Evolutionary conservation across 2,888 invertebrate genomes (phyloP), one percentile per base, ranked within the genome.

Genomic region (Carcina quercana): DNA sequence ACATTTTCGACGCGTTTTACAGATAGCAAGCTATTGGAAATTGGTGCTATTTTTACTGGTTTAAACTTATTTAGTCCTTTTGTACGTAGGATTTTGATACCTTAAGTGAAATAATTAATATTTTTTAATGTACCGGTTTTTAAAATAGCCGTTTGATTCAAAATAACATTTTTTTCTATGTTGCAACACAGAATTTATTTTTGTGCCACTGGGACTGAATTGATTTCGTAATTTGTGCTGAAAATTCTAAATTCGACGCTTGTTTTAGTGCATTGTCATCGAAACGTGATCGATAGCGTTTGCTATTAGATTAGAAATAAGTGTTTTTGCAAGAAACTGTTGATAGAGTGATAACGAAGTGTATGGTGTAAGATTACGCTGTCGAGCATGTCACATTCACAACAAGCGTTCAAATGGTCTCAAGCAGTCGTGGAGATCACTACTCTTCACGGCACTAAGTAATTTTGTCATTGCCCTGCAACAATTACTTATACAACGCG

Each of bases 381-480:
- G 50, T 65, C 58, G 61, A 65, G 62, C 63, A 63, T 72, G 62
- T 70, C 72, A 58, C 68, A 25, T 27, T 10, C 26, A 26, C 20
- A 19, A 29, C 25, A 21, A 14, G 13, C 26, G 15, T 27, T 76
- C 78, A 78, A 76, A 76, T 75, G 75, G 64, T 59, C 62, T 49
- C 58, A 57, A 65, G 73, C 71, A 55, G 61, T 63, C 70, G 63
- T 59, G 56, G 63, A 56, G 71, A 57, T 53, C 63, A 56, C 70
- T 73, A 57, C 68, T 62, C 58, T 57, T 50, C 40, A 44, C 48
- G 19, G 28, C 21, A 13, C 7, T 11, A 24, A 10, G 17, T n/a
- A 3, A 24, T 24, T 24, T 6, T 6, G 11, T 11, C n/a, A 8
- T n/a, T n/a, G 10, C n/a, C 20, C 8, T 8, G 8, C 8, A 20